Percentiles rank a stretch among this genome's conserved stretches.
These are phyloP conservation scores for Reticulitermes speratus DNA, from an alignment of 1,140 invertebrate species.

Conservation along the genomic window DNA sequence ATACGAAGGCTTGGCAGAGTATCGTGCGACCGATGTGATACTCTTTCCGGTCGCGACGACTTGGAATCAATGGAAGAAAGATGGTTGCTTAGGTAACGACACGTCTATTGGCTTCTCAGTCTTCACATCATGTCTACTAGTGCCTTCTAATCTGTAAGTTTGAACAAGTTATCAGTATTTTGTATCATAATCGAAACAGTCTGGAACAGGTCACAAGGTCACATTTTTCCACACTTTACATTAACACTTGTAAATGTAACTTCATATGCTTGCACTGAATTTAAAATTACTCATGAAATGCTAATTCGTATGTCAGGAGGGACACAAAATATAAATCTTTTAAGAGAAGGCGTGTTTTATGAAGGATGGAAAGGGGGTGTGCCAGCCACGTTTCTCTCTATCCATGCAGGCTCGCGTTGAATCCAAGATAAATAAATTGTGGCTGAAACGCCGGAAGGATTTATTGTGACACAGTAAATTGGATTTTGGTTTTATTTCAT, in stretches of 20 bases:
- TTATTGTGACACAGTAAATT: background rate
- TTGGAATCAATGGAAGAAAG: background rate
- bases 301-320: background rate
- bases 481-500: constrained; percentile 9
- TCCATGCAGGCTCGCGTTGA: background rate
- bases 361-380: too few species aligned
- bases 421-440: background rate
- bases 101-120: background rate
- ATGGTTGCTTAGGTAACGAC: background rate
- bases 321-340: background rate
- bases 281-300: constrained; percentile 11
- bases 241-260: constrained; percentile 1
- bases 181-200: background rate
- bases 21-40: too few species aligned
- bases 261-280: background rate
- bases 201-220: too few species aligned
- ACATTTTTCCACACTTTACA: background rate
- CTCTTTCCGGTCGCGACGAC: too few species aligned
- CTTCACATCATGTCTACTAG: background rate
- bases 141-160: background rate
- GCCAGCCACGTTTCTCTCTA: background rate
- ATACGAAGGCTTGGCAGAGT: too few species aligned
- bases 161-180: background rate
- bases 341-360: background rate
- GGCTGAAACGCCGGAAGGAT: background rate